Evolutionary conservation across 2,113 vertebrate species (phyloP), one percentile per base, ranked within the genome.

Genomic region (Phoxinus phoxinus): DNA sequence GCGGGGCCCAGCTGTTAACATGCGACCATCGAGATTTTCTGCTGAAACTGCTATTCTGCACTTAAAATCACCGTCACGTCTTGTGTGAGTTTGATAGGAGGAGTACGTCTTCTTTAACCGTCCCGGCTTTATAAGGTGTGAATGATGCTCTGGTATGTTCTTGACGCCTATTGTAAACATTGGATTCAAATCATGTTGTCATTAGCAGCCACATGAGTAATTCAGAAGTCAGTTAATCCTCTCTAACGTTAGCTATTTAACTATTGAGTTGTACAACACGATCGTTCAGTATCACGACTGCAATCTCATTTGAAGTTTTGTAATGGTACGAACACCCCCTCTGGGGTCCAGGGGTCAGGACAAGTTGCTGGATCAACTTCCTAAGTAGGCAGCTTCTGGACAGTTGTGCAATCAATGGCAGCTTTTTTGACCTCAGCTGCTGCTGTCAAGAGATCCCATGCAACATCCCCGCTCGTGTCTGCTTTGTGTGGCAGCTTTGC

Each of bases 1-100:
- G 75, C 86, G 5, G 27, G 77, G 86, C 86, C 83, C 83, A 81
- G 85, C 82, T 84, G 67, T 83, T 58, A 73, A 83, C 67, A 83
- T 72, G 35, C 37, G 63, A 6, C n/a, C 58, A 7, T 37, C 27
- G 27, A 63, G 15, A 81, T 81, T 65, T 81, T 65, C 7, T 27
- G 4, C 5, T 63, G 2, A 65, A 32, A 67, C 41, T 32, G 59
- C 27, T 32, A 23, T 69, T 81, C 9, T 67, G 41, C 78, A 27
- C 10, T 65, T 44, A 65, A 48, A 21, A 76, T 21, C 25, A 3
- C 2, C 6, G 12, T 27, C 41, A 0, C 12, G 0, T 23, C 53
- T 23, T 27, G 72, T 48, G n/a, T 74, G 27, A 53, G 10, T 30
- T 53, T 11, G 9, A 51, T 1, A 51, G 46, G 51, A 53, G 3